Evolutionary conservation across 2,113 vertebrate genomes (phyloP), one percentile per base, ranked within the genome.

Genomic region (Scomber scombrus): DNA sequence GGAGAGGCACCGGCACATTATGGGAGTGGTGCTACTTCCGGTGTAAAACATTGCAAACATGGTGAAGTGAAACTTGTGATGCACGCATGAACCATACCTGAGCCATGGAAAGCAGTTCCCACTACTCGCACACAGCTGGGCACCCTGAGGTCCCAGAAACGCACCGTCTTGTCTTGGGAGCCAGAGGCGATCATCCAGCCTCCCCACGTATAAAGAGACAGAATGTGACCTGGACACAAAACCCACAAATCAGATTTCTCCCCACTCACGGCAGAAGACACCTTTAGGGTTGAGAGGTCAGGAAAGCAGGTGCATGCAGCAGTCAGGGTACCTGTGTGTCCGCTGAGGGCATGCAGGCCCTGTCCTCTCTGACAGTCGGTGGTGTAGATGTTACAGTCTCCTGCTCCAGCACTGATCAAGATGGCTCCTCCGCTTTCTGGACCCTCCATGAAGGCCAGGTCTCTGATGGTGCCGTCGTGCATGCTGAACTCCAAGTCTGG

Each of bases 171-270:
- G 92, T 99, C 98, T 89, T 98, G 98, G 29, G 97, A 99, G 71
- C 98, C 97, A 2, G 97, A 99, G 6, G 98, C 97, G 62, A 99
- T 99, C 98, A 99, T 99, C 98, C 98, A 99, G 74, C 98, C 97
- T 3, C 97, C 97, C 98, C 98, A 99, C 0, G 98, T 98, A 65
- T 98, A 99, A 92, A 99, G 96, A 93, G 98, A 97, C 94, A 99
- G 94, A 89, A 99, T 99, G 89, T 99, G 98, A 81, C 98, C 98
- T 99, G 78, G 15, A 46, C 21, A 84, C 34, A 79, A 2, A 31
- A 6, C 34, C 34, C 34, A 40, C 34, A 71, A 4, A 12, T 56
- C 50, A 34, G 5, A 40, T 3, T 15, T 26, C 11, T 23, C 6
- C 7, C 0, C 45, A 55, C 54, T 9, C 16, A 26, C 18, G 1